phyloP scores from a whole-genome alignment of 1,140 invertebrate genomes.

The Drosophila arizonae region DNA sequence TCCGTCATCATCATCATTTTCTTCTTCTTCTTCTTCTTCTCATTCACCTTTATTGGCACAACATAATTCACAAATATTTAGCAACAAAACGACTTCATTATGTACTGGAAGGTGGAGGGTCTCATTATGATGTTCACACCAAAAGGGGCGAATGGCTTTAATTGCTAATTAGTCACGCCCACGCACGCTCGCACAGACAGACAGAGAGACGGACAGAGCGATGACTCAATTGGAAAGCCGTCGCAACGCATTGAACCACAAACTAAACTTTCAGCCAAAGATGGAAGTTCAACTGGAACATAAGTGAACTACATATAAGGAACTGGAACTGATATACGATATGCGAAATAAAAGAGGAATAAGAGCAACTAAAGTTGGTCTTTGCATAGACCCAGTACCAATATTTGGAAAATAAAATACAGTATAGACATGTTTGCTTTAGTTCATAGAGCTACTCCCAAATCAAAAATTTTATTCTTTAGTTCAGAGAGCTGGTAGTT shows the following conservation, averaged over 20 bases:
- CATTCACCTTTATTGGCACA: constrained; percentile 41
- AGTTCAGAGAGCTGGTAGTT: no score
- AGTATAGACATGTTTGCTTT: no score
- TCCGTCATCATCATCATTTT: constrained; percentile 4
- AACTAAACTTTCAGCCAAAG: constrained; percentile 41
- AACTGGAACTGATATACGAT: no score
- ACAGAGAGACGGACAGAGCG: neutral
- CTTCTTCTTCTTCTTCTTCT: constrained; percentile 22
- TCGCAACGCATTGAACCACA: constrained; percentile 45
- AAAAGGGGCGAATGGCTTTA: constrained; percentile 51
- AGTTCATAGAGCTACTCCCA: no score
- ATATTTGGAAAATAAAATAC: no score
- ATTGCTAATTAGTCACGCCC: constrained; percentile 73
- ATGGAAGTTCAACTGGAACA: neutral
- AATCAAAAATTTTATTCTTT: no score
- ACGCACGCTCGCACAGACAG: constrained; percentile 16
- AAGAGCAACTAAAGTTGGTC: no score
- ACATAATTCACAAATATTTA: constrained; percentile 61
- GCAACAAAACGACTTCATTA: constrained; percentile 19
- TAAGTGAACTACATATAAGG: neutral
- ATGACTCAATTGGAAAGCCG: constrained; percentile 55
- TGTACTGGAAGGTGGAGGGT: neutral
- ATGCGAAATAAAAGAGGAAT: no score
- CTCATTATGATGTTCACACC: constrained; percentile 51
- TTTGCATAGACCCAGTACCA: no score